Evolutionary conservation across 2,797 vertebrate genomes (phyloP), one percentile per base, ranked within the genome.

Genomic region (Danio aesculapii): DNA sequence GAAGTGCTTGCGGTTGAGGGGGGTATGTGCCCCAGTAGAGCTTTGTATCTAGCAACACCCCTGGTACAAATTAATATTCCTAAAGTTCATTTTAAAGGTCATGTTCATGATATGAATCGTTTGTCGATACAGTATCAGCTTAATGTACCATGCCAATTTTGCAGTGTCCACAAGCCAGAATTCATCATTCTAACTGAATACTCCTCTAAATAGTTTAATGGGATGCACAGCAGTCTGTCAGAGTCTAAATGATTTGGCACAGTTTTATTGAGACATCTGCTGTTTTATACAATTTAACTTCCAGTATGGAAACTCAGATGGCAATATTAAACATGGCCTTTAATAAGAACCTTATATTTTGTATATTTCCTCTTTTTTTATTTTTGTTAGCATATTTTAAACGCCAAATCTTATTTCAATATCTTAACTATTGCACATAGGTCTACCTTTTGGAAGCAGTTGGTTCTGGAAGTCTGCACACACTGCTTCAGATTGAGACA

Each of bases 271-370:
- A 50, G 7, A 79, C 66, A n/a, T 46, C 47, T 71, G 30, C 12
- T 59, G 17, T 57, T 17, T 59, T 52, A 30, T 41, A 14, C 14
- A 12, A 55, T 79, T 72, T 30, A 63, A 63, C 17, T 57, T 63
- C 3, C 50, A 12, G 9, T 76, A 53, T 63, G 30, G 16, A 53
- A 50, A 47, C 64, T 21, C 21, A 12, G 19, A 66, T 49, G 62
- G 62, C 79, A 74, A 59, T 67, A 72, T 62, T 55, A 72, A 79
- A 19, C 62, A 67, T 59, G 62, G 61, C 70, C 70, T 74, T 50
- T 19, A 58, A 49, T 52, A 63, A 63, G 39, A 63, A 16, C n/a
- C 9, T 61, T 46, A 66, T n/a, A 19, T 55, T 68, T 47, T 84
- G 58, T 75, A 75, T 59, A 75, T 68, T 84, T 59, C 3, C 30